Percentiles rank a stretch among this genome's conserved stretches.
Evolutionary conservation across 35 echinoderm and acorn worm species (phyloP).

Genomic region (Heliocidaris tuberculata): DNA sequence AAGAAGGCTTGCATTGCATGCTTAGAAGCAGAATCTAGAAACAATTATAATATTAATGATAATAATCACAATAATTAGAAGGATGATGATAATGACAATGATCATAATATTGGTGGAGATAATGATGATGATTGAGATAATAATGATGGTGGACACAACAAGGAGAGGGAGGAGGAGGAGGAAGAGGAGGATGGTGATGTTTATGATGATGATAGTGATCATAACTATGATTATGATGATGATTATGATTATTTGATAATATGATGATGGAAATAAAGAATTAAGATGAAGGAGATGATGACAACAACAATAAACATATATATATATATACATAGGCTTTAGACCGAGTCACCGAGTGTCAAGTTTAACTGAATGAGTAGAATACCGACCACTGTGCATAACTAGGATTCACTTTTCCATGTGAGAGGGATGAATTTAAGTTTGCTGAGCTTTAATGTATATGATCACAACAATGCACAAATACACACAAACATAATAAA

Average conservation of each 20-base stretch:
- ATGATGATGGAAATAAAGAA: too few species aligned
- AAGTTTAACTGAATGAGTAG: too few species aligned
- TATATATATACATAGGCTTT: too few species aligned
- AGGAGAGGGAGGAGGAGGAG: background rate
- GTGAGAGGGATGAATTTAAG: too few species aligned
- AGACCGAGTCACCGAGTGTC: too few species aligned
- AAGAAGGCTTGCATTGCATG: slow-evolving; percentile 86
- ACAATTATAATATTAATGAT: background rate
- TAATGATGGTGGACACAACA: background rate
- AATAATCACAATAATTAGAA: background rate
- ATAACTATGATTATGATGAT: background rate
- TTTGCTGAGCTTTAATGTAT: too few species aligned
- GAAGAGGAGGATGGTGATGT: background rate
- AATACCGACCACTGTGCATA: too few species aligned
- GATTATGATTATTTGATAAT: background rate
- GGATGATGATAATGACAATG: background rate
- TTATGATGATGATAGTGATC: background rate
- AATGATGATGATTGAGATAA: background rate
- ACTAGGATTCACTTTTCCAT: too few species aligned
- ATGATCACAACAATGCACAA: too few species aligned
- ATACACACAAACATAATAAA: too few species aligned
- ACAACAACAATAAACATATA: too few species aligned
- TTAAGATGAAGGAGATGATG: background rate
- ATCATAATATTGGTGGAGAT: background rate
- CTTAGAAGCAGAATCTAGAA: slow-evolving; percentile 89